Percentiles rank a stretch among this genome's conserved stretches.
These are phyloP conservation scores for Tapirus indicus DNA, from an alignment of 2,797 vertebrate genomes.

Conservation along the genomic window DNA sequence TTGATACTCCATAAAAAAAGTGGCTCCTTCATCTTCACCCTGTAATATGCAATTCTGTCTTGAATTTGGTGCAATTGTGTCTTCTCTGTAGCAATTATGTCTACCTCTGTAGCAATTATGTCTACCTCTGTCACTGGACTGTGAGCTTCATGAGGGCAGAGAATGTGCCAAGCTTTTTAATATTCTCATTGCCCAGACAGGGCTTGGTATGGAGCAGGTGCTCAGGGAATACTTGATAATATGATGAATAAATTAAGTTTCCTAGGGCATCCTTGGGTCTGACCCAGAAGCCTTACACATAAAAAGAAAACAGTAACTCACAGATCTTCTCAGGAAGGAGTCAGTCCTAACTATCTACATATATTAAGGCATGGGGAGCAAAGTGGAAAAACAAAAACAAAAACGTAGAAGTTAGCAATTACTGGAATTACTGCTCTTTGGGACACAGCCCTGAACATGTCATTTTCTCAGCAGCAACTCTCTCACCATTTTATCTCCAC, in stretches of 20 bases:
- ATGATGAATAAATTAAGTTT: neutral
- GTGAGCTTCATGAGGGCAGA: neutral
- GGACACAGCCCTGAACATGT: constrained; percentile 46
- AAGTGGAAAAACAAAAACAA: constrained; percentile 74
- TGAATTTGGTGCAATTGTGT: neutral
- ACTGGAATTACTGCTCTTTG: constrained; percentile 69
- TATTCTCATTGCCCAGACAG: neutral
- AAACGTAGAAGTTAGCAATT: constrained; percentile 64
- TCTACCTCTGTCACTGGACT: neutral
- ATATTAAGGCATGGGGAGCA: constrained; percentile 50
- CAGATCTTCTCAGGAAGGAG: constrained; percentile 41
- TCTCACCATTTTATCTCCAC: constrained; percentile 63
- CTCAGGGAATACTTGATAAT: constrained; percentile 18
- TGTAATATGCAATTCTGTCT: neutral
- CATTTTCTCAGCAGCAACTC: constrained; percentile 76
- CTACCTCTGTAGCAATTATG: neutral
- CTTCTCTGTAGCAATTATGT: neutral
- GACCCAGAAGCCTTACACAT: neutral
- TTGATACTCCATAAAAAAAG: neutral
- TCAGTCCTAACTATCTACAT: constrained; percentile 43
- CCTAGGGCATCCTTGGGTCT: constrained; percentile 13
- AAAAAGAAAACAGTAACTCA: constrained; percentile 56
- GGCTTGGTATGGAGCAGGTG: neutral
- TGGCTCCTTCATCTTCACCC: neutral
- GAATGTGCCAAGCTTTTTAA: neutral